Evolutionary conservation across 2,113 vertebrate species (phyloP), one percentile per base, ranked within the genome.

Genomic region (Lagopus leucura): DNA sequence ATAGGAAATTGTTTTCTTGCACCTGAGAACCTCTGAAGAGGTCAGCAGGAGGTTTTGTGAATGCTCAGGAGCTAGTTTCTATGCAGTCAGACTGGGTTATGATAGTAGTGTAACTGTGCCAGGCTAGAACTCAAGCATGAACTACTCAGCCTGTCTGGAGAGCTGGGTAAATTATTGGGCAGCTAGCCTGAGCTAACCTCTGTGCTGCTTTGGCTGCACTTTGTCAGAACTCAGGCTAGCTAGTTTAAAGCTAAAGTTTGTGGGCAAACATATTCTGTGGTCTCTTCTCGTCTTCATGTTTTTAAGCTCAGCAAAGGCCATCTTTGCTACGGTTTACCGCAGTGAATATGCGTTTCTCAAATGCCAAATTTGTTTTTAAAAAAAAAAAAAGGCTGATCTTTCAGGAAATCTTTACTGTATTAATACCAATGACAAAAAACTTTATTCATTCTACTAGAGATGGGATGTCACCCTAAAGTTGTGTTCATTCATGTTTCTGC

Each of bases 101-200:
- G 80, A 30, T 28, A 64, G 42, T 42, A 64, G 61, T 24, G 17
- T 78, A 50, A 72, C 25, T 75, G 79, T 81, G 94, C 61, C 90
- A 81, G 90, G 82, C 82, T 80, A 28, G 28, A 92, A 65, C 67
- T 8, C 58, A 47, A 73, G 48, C 34, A 71, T 86, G 82, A 95
- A 28, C 82, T 95, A 63, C 93, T 43, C 50, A 55, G 69, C 11
- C 75, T 77, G 82, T 80, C 90, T 94, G 85, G 67, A 88, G 54
- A 63, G 54, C 82, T 27, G 88, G 58, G 45, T 95, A 82, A 94
- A 13, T 66, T 76, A 94, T 65, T 55, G 71, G 72, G 5, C 71
- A 66, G 79, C 85, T 79, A 32, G 40, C 93, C 96, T 83, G 72
- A 90, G 73, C 72, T 96, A 74, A 94, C 92, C 88, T 76, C 85